Evolutionary conservation across 1,140 invertebrate species (phyloP), one percentile per base, ranked within the genome.

Genomic region (Calosoma granatense): DNA sequence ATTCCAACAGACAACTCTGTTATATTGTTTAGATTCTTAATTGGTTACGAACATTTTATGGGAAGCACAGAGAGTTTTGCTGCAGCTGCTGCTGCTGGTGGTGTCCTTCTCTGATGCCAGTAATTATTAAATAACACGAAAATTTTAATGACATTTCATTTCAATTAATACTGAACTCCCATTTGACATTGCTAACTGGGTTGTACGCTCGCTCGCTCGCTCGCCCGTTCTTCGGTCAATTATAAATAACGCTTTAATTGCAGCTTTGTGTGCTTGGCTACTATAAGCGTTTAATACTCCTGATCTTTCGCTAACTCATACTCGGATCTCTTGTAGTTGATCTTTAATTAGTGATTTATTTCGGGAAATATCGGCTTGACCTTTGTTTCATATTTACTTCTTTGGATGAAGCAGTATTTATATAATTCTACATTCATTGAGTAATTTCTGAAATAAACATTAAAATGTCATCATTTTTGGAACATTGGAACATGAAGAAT

Each of bases 81-180:
- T 30, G 6, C 26, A 4, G 4, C 26, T 14, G 26, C 4, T 30
- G 26, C 26, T 4, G 6, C 6, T 30, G 4, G 26, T n/a, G n/a
- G n/a, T n/a, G n/a, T n/a, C n/a, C n/a, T n/a, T n/a, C 26, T 36
- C 26, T 36, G 26, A 36, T n/a, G 26, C 41, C 26, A 36, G 41
- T 47, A 47, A 47, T 47, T 47, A 47, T 47, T 47, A 47, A 47
- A 47, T 47, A 47, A 47, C 41, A 47, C 41, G 15, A 17, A 47
- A 47, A 47, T 47, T 47, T 47, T 47, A 47, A 47, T 47, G 41
- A 47, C 41, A 47, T 47, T 47, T 47, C 41, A 47, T 12, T 47
- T 47, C 41, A 47, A 47, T 47, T 47, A 47, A 3, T 47, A 4
- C 41, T 47, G 41, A 47, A 12, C 41, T 11, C 41, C 9, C 15